phyloP scores from a whole-genome alignment of 2,113 vertebrate genomes.

The Dinomys branickii region DNA sequence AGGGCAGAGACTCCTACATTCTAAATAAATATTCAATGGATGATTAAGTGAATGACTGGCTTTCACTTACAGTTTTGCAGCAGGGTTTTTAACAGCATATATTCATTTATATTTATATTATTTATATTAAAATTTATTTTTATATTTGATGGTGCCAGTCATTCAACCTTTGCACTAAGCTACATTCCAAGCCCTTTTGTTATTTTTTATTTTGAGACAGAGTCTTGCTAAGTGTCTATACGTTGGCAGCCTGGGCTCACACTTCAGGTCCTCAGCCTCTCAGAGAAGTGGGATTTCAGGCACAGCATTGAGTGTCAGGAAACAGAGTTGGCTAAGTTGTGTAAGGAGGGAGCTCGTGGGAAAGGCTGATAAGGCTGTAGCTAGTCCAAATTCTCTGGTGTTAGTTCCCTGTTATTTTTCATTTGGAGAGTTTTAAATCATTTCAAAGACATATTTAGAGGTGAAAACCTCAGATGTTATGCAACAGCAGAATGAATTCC shows the following conservation, averaged over 20 bases:
- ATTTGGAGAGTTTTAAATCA: neutral
- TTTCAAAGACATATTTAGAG: neutral
- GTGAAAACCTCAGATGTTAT: neutral
- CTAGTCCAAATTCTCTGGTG: neutral
- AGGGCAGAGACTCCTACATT: neutral
- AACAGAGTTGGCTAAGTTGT: neutral
- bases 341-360: neutral
- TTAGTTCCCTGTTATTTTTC: neutral
- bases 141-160: neutral
- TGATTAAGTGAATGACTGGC: neutral
- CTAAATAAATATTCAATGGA: neutral
- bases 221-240: neutral
- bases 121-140: neutral
- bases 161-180: neutral
- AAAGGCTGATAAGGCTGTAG: neutral
- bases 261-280: neutral
- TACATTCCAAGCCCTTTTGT: neutral
- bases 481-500: neutral
- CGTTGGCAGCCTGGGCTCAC: neutral
- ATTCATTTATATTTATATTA: neutral
- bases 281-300: neutral
- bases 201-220: neutral
- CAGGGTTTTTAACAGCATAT: neutral
- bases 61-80: neutral
- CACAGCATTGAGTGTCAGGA: neutral